Conservation (phyloP, 2,888 invertebrate genomes). For the Gibbula magus region DNA sequence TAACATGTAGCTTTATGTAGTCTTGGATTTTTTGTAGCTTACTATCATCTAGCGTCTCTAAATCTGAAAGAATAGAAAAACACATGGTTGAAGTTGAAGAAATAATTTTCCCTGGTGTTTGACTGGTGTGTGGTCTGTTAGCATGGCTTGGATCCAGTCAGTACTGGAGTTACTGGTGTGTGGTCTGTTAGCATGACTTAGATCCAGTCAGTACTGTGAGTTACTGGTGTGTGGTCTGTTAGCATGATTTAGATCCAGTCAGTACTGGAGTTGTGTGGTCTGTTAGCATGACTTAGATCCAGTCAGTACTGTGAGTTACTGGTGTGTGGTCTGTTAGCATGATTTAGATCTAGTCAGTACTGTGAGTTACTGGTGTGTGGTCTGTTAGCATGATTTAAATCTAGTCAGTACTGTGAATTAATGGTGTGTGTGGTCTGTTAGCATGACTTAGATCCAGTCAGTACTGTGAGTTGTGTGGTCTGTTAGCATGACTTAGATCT, state of each 20-base stretch:
- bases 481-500: not conserved
- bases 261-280: not conserved
- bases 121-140: not conserved
- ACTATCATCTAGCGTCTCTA: slow-evolving; percentile 49
- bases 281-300: slow-evolving; percentile 3
- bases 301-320: not conserved
- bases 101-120: too few relatives aligned
- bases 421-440: not conserved
- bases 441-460: slow-evolving; percentile 2
- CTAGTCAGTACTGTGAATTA: not conserved
- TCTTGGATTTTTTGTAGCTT: slow-evolving; percentile 53
- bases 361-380: too few relatives aligned
- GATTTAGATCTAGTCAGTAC: not conserved
- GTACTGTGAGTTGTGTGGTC: not conserved
- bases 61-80: slow-evolving; percentile 43
- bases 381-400: slow-evolving; percentile 2
- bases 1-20: slow-evolving; percentile 47
- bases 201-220: not conserved
- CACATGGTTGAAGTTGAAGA: too few relatives aligned
- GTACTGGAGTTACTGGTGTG: not conserved
- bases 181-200: not conserved
- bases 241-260: slow-evolving; percentile 1
- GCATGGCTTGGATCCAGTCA: slow-evolving; percentile 2
- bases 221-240: not conserved
- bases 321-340: not conserved